Base-by-base conservation (phyloP, 2,888 invertebrate species). In the Uloborus plumipes region DNA sequence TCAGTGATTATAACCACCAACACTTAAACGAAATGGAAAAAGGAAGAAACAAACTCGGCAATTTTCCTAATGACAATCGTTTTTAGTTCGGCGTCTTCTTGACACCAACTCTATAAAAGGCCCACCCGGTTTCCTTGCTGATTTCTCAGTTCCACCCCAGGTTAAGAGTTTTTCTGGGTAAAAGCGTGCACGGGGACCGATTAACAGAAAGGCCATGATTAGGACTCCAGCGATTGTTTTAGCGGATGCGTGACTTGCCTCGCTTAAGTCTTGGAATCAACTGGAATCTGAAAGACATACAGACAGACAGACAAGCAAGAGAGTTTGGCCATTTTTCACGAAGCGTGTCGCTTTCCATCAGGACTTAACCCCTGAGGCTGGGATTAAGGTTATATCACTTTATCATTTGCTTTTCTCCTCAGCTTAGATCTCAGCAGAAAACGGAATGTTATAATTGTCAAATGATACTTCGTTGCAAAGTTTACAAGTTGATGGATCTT, bases 331-430 rank as follows among this genome's bases (percentile, higher is more conserved):
- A 31, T 20, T 16, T 51, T 53, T 31, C 13, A 31, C 22, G 49
- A 55, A 77, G 58, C 77, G 64, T 77, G 77, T 77, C 70, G 55
- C 26, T 18, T 53, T 55, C 77, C 64, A 77, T 77, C 77, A 64
- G 59, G 20, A 26, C 13, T 22, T 20, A 26, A 59, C 3, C n/a
- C 59, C 20, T 64, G 47, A 39, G 39, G 39, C 39, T 11, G 39
- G 39, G 39, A 39, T 39, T 39, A 39, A 39, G 39, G 39, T 39
- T 39, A 39, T 39, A 39, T 39, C 39, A 39, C 39, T 39, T 39
- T 39, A 39, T 39, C 39, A 11, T 39, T 39, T 39, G 39, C 9
- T 39, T 39, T 39, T 39, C 39, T 39, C 39, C 39, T 39, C 39
- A 39, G 39, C 39, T 9, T 7, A 39, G 39, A 39, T 72, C 53